phyloP scores from a whole-genome alignment of 2,888 invertebrate genomes.

The Onchidella celtica region DNA sequence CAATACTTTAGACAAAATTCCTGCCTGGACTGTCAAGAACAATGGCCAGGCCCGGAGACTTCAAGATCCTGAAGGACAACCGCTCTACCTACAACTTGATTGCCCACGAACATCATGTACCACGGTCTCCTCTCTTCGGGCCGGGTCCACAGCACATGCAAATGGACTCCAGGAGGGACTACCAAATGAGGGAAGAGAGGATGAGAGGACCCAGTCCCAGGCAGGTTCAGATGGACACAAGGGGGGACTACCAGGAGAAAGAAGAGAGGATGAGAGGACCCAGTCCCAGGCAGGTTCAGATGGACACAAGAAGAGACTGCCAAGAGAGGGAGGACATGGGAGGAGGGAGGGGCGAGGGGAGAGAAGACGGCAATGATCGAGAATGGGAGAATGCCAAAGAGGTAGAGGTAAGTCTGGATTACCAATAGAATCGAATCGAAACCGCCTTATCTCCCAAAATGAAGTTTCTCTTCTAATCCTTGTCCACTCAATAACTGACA shows the following conservation, averaged over 20 bases:
- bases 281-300: background rate
- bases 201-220: background rate
- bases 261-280: background rate
- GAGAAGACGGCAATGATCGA: background rate
- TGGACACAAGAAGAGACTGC: background rate
- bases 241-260: background rate
- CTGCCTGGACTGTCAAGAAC: background rate
- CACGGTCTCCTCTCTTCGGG: constrained; percentile 31
- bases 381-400: constrained; percentile 5
- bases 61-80: constrained; percentile 36
- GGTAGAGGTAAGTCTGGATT: background rate
- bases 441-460: too few species aligned
- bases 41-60: constrained; percentile 30
- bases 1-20: background rate
- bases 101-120: constrained; percentile 37
- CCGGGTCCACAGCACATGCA: background rate
- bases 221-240: background rate
- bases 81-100: constrained; percentile 40
- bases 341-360: background rate
- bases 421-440: too few species aligned
- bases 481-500: too few species aligned
- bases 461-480: too few species aligned
- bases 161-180: background rate
- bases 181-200: background rate
- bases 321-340: background rate